Percentiles rank a stretch among this genome's conserved stretches.
These are phyloP conservation scores for Prenolepis imparis DNA, from an alignment of 2,888 invertebrate species.

Conservation along the genomic window DNA sequence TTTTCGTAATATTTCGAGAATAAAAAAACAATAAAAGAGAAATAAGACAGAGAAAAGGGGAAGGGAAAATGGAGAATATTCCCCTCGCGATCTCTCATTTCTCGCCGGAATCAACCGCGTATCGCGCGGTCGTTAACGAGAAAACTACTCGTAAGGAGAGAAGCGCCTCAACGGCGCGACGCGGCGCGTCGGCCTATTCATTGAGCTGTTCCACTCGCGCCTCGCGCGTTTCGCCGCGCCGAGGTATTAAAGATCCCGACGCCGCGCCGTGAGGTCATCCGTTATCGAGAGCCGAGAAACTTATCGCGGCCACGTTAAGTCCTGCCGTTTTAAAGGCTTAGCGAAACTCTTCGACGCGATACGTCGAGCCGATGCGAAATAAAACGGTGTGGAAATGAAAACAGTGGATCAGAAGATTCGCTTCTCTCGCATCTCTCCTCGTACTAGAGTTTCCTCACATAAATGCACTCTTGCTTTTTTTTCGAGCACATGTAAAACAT, in stretches of 20 bases:
- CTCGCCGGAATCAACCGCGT: conserved; percentile 56
- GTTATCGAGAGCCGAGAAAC: conserved; percentile 49
- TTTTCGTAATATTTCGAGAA: conserved; percentile 1
- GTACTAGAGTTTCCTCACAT: neutral
- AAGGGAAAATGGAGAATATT: conserved; percentile 38
- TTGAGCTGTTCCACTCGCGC: conserved; percentile 54
- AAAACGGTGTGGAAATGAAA: neutral
- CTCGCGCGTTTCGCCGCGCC: neutral
- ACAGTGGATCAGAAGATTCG: conserved; percentile 3
- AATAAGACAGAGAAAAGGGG: conserved; percentile 18
- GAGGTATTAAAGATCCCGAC: conserved; percentile 46
- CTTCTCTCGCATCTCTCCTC: neutral
- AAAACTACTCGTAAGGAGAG: conserved; percentile 57
- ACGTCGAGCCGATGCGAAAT: neutral
- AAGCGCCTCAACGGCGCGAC: conserved; percentile 2
- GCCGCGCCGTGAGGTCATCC: conserved; percentile 23
- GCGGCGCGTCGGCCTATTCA: conserved; percentile 60
- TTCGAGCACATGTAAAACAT: neutral
- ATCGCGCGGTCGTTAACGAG: conserved; percentile 68
- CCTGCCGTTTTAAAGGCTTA: conserved; percentile 32
- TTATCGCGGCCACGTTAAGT: conserved; percentile 42
- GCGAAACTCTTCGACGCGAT: conserved; percentile 4
- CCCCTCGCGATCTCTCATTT: conserved; percentile 34
- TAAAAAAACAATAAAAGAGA: neutral
- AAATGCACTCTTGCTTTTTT: neutral